phyloP scores from a whole-genome alignment of 2,113 vertebrate genomes.

The Saimiri boliviensis region DNA sequence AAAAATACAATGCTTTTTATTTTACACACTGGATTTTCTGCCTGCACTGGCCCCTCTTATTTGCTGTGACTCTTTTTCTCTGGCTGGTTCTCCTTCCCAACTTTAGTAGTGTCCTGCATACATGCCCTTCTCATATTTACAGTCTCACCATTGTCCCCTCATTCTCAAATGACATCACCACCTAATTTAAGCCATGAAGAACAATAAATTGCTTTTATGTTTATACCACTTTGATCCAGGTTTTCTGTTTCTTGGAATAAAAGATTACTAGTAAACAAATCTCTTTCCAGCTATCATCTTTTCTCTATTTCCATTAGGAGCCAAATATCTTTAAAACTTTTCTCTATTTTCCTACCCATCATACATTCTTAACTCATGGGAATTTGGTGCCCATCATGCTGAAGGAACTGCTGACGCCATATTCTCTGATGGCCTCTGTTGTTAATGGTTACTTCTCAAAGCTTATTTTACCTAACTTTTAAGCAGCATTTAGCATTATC shows the following conservation, averaged over 20 bases:
- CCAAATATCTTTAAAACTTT: not conserved
- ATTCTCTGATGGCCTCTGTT: not conserved
- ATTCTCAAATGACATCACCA: not conserved
- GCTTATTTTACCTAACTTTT: not conserved
- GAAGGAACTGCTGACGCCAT: not conserved
- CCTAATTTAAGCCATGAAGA: slow-evolving; percentile 8
- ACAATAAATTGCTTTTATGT: slow-evolving; percentile 24
- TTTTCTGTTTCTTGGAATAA: slow-evolving; percentile 23
- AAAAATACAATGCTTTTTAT: not conserved
- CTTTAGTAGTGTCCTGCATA: not conserved
- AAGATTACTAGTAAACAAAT: slow-evolving; percentile 13
- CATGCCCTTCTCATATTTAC: not conserved
- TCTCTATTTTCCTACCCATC: not conserved
- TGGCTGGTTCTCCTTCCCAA: not conserved
- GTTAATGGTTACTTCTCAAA: not conserved
- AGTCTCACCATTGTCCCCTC: not conserved
- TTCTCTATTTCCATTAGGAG: not conserved
- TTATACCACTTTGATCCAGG: slow-evolving; percentile 40
- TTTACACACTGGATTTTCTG: not conserved
- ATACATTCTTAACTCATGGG: not conserved
- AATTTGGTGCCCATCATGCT: not conserved
- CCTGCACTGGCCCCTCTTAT: not conserved
- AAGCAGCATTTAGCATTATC: not conserved
- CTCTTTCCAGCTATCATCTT: not conserved
- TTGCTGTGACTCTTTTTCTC: not conserved